These are phyloP conservation scores for Drosophila azteca DNA, from an alignment of 1,140 invertebrate species.

Conservation along the genomic window DNA sequence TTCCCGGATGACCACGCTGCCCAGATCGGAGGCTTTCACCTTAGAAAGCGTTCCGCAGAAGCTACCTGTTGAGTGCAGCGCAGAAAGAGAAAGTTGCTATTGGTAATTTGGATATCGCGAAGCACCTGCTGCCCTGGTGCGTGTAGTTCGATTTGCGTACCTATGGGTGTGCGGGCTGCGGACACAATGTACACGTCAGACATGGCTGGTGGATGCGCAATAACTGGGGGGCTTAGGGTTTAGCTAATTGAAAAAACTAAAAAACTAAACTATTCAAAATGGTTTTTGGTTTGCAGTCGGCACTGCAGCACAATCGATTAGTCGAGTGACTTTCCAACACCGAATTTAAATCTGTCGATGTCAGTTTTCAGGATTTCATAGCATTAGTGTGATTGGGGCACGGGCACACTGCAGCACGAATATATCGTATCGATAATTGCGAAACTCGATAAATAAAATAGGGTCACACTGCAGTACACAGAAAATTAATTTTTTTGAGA, in stretches of 20 bases:
- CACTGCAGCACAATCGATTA: too few species aligned
- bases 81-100: constrained; percentile 69
- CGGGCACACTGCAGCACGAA: too few species aligned
- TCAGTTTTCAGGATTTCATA: too few species aligned
- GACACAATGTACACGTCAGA: constrained; percentile 83
- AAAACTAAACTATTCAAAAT: constrained; percentile 43
- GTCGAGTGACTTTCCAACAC: too few species aligned
- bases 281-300: too few species aligned
- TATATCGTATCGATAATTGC: too few species aligned
- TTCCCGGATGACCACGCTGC: constrained; percentile 90
- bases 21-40: constrained; percentile 89
- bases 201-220: constrained; percentile 23
- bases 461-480: constrained; percentile 59
- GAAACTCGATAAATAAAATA: too few species aligned
- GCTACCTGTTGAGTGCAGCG: constrained; percentile 84
- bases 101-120: constrained; percentile 34
- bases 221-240: neutral
- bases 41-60: constrained; percentile 89
- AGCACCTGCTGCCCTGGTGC: neutral
- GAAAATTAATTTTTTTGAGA: constrained; percentile 64
- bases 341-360: neutral
- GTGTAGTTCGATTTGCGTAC: constrained; percentile 45
- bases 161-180: constrained; percentile 84
- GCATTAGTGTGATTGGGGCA: too few species aligned
- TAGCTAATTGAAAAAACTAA: constrained; percentile 17